Percentiles rank a stretch among this genome's conserved stretches.
Conservation (phyloP, 2,888 invertebrate genomes). For the Drosophila subsilvestris region DNA sequence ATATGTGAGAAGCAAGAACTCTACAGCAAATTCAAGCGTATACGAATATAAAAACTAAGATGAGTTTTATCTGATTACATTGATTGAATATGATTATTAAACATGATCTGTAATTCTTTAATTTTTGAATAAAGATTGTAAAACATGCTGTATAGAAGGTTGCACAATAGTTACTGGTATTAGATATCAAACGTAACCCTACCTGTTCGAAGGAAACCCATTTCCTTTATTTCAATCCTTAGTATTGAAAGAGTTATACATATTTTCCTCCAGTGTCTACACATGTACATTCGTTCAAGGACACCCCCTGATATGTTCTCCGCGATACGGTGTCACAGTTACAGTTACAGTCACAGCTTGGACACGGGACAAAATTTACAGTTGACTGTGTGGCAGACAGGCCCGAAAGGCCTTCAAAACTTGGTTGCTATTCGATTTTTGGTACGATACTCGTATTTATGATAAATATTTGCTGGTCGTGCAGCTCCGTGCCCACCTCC, state of each 20-base stretch:
- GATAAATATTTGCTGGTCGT: constrained; percentile 46
- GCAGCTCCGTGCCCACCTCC: not conserved
- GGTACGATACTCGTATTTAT: constrained; percentile 49
- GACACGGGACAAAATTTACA: constrained; percentile 27
- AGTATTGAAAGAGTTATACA: not conserved
- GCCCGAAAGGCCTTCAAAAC: constrained; percentile 18
- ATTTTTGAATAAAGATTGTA: no score
- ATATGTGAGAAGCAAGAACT: no score
- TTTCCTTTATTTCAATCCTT: not conserved
- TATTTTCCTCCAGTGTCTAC: not conserved
- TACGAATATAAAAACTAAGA: not conserved
- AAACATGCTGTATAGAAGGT: no score
- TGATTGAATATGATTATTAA: no score
- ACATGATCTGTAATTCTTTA: no score
- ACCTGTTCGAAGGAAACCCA: not conserved
- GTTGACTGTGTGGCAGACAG: constrained; percentile 5
- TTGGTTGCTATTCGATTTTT: constrained; percentile 4
- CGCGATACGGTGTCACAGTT: not conserved
- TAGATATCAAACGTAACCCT: no score
- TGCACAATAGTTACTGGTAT: no score
- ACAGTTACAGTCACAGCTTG: constrained; percentile 15
- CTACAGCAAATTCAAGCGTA: no score
- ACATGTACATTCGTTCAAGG: not conserved
- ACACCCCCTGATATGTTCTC: constrained; percentile 1
- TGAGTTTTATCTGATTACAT: no score